Evolutionary conservation across 1,140 invertebrate species (phyloP), one percentile per base, ranked within the genome.

Genomic region (Bactericera cockerelli): DNA sequence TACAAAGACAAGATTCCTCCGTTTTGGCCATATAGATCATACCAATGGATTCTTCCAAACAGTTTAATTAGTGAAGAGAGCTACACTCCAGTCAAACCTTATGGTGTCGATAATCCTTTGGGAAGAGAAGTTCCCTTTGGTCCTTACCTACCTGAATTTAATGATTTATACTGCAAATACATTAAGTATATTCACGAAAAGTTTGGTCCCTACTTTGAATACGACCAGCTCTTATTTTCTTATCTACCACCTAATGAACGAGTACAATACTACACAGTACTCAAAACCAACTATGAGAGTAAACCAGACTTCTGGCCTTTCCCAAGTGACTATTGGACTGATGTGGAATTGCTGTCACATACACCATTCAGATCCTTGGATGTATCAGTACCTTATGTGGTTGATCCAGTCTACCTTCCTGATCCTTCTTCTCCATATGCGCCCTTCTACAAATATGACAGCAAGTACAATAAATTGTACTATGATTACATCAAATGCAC

Each of bases 321-420:
- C n/a, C 42, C 42, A 4, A 49, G 42, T 49, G 19, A 49, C 42
- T 49, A 49, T 49, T 49, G 42, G 42, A 49, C 42, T 49, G 42
- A 49, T 19, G n/a, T 49, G n/a, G 42, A 49, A 16, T 8, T 49
- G n/a, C 4, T 49, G 4, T 22, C n/a, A 6, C 42, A 49, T 49
- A 6, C 19, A 19, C 42, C 42, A 6, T 49, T 10, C 42, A 49
- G 42, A 49, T 49, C 42, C 42, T 6, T 49, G 19, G 28, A 31
- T 4, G 4, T 31, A 31, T 13, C 28, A 31, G 19, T n/a, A 49
- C 42, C 4, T 10, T 16, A 10, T 36, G 4, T 49, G 4, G 42
- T 49, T 10, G 42, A 49, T 49, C 42, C 42, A 6, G 19, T 49
- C 42, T 49, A 49, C n/a, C 4, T 49, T 8, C 42, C 42, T 49